phyloP scores from a whole-genome alignment of 1,140 invertebrate species.

The Stenopsyche tienmushanensis region DNA sequence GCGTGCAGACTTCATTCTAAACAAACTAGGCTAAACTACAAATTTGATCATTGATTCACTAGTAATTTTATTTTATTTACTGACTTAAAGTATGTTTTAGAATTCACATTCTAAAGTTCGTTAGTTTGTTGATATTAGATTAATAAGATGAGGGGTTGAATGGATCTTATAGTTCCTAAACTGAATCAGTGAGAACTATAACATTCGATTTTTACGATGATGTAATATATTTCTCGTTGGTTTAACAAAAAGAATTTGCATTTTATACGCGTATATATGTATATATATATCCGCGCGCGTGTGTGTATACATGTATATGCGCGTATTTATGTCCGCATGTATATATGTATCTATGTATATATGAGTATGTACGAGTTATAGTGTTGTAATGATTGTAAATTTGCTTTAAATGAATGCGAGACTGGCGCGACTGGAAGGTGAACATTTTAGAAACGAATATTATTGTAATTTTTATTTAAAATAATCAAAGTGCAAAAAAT shows the following conservation, averaged over 20 bases:
- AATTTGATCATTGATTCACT: conserved; percentile 37
- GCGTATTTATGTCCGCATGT: not conserved
- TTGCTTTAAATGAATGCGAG: conserved; percentile 19
- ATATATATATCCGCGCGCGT: not conserved
- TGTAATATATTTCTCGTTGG: conserved; percentile 40
- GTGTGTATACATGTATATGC: too few relatives aligned
- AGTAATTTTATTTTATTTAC: conserved; percentile 40
- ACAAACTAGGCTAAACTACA: conserved; percentile 36
- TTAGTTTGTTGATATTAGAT: conserved; percentile 40
- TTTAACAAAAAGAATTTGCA: conserved; percentile 37
- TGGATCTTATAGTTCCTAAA: conserved; percentile 41
- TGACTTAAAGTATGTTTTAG: conserved; percentile 36
- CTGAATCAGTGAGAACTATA: conserved; percentile 38
- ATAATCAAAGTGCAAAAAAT: conserved; percentile 54
- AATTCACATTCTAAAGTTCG: conserved; percentile 38
- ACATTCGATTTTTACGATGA: conserved; percentile 24
- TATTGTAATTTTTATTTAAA: conserved; percentile 39
- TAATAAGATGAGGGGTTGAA: conserved; percentile 25
- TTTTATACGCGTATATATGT: conserved; percentile 33
- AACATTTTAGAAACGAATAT: conserved; percentile 36
- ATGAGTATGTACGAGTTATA: not conserved
- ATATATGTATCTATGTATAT: not conserved
- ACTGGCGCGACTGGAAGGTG: not conserved
- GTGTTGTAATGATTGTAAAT: conserved; percentile 33
- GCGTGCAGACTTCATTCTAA: conserved; percentile 39